Conservation (phyloP, 2,888 invertebrate species). For the Nineta flava region DNA sequence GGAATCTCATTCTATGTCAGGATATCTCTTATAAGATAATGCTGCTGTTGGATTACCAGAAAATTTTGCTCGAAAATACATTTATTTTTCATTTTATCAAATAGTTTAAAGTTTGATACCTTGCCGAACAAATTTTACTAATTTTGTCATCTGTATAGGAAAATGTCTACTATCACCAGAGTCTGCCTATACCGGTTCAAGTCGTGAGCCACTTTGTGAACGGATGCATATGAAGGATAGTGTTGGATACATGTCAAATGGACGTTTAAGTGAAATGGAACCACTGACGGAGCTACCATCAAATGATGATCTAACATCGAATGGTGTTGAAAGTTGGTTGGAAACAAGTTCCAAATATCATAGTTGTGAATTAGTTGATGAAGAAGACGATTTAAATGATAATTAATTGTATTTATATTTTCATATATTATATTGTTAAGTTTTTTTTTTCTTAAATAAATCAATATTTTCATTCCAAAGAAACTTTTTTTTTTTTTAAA, state of each 20-base stretch:
- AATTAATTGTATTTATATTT: neutral
- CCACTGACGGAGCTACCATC: constrained; percentile 50
- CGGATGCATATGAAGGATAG: constrained; percentile 13
- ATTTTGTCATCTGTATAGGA: too few relatives aligned
- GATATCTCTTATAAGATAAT: too few relatives aligned
- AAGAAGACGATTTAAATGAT: constrained; percentile 31
- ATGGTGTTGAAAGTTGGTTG: constrained; percentile 52
- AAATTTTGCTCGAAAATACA: too few relatives aligned
- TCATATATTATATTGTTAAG: neutral
- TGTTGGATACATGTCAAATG: constrained; percentile 27
- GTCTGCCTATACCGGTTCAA: constrained; percentile 21
- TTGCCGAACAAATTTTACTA: too few relatives aligned
- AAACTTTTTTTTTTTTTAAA: too few relatives aligned
- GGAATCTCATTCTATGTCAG: too few relatives aligned
- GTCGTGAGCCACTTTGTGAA: constrained; percentile 22
- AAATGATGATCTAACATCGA: constrained; percentile 45
- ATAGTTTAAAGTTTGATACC: too few relatives aligned
- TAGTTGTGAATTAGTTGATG: constrained; percentile 58
- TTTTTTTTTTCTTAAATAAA: neutral
- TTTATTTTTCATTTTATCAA: too few relatives aligned
- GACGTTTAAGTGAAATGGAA: constrained; percentile 41
- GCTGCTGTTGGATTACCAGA: too few relatives aligned
- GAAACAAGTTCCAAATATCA: constrained; percentile 63
- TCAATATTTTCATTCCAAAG: neutral
- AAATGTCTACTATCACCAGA: constrained; percentile 25